Percentiles rank a stretch among this genome's conserved stretches.
phyloP scores from a whole-genome alignment of 2,113 vertebrate species.

The Periophthalmodon schlosseri region DNA sequence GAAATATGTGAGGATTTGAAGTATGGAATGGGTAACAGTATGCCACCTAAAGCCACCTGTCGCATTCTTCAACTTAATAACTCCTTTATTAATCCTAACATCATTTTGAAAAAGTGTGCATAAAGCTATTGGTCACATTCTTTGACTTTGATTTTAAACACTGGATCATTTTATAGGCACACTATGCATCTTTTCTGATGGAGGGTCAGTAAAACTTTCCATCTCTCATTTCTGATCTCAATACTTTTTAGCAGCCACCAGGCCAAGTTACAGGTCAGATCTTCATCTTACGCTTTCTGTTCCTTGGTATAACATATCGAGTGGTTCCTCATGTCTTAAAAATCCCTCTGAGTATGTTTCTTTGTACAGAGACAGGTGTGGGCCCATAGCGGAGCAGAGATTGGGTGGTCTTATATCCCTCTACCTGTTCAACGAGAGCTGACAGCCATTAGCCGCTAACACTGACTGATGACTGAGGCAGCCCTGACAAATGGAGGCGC shows the following conservation, averaged over 20 bases:
- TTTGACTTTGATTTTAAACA: too few species aligned
- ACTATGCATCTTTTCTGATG: too few species aligned
- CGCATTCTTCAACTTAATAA: background rate
- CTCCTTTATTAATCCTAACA: too few species aligned
- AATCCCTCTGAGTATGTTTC: background rate
- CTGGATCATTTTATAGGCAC: too few species aligned
- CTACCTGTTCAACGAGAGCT: slow-evolving; percentile 28
- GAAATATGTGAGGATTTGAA: background rate
- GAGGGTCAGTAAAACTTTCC: too few species aligned
- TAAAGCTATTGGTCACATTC: too few species aligned
- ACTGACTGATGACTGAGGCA: slow-evolving; percentile 38
- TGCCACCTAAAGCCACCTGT: background rate
- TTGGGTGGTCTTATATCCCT: slow-evolving; percentile 28
- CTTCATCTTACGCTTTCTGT: too few species aligned
- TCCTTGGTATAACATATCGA: background rate
- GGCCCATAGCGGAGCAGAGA: slow-evolving; percentile 14
- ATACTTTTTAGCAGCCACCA: too few species aligned
- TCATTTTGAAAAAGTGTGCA: too few species aligned
- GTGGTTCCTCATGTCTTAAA: background rate
- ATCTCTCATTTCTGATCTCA: too few species aligned
- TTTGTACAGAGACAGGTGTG: background rate
- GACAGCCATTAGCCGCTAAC: slow-evolving; percentile 17
- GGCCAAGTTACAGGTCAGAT: too few species aligned
- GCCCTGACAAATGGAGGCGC: slow-evolving; percentile 34
- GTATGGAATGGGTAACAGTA: background rate